Evolutionary conservation across 2,888 invertebrate species (phyloP), one percentile per base, ranked within the genome.

Genomic region (Malacosoma neustria): DNA sequence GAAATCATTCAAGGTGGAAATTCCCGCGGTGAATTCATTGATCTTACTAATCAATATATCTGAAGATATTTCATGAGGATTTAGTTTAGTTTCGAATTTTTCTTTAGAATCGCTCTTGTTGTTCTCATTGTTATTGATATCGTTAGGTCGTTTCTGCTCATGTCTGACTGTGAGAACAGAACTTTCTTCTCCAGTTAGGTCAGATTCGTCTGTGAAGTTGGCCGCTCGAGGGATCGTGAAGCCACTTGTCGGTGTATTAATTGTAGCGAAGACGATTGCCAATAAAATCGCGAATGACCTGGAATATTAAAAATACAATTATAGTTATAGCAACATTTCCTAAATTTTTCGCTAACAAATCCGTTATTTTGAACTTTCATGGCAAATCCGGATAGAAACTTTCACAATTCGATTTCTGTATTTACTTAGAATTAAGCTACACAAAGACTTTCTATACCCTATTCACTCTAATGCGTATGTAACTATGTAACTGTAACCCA

Each of bases 221-320:
- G 33, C 39, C 14, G 32, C 33, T 13, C 60, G 60, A 38, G 48
- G 51, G 35, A 70, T 49, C 13, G 70, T 54, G 48, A 72, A 75
- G 33, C 70, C 63, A 42, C 50, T 57, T 33, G 54, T 61, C 41
- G 60, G 54, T 47, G 61, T 57, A 50, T 57, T 60, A 39, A 59
- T 52, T 45, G 62, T 49, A 48, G 57, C 49, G 46, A 70, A 48
- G 48, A 62, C 57, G 45, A 73, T 56, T 54, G 56, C 55, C 42
- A 72, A 51, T 43, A 58, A 61, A 51, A 72, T 57, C 60, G 63
- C 63, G 54, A 70, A 57, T 57, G 62, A 71, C 66, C 81, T 81
- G 79, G 38, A 80, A 37, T 2, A 13, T 32, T 7, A 6, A 32
- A 40, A 35, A 31, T n/a, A n/a, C n/a, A n/a, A n/a, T n/a, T n/a